Base-by-base conservation (phyloP, 2,888 invertebrate species). In the Tenthredo notha region DNA sequence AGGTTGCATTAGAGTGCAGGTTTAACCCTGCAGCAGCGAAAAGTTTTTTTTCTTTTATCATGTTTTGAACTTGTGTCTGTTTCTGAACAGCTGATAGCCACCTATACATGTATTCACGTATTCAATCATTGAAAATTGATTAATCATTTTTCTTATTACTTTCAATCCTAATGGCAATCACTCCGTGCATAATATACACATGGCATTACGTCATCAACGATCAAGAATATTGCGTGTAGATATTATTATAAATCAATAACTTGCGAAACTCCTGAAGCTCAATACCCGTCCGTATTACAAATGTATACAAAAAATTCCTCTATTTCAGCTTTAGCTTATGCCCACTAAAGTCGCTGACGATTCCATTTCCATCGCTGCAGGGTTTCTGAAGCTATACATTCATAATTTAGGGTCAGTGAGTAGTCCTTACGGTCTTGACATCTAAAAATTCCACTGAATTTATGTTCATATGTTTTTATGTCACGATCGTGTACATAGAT, bases 211-310 rank as follows among this genome's bases (percentile, higher is more conserved):
- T 33, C 15, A 33, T 33, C 6, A 15, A 33, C 29, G 33, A 33
- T 67, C 67, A 6, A 67, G 33, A 67, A 25, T 33, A 33, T 67
- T 67, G 33, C 67, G 67, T 18, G 18, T 67, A 61, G 18, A 18
- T 67, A 67, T 12, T 18, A 67, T 29, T 67, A 33, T 18, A 33
- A 67, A 67, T 67, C 67, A 33, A 67, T 67, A 67, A 33, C 67
- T 29, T 67, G 29, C 67, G 29, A 33, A 67, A 67, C 33, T 67
- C 1, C 18, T 18, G 33, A 15, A 33, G 67, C 67, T 10, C 10
- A 33, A 25, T 33, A 67, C 67, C 18, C 33, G 18, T 25, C 12
- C 67, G 18, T 67, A 67, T 67, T 33, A 6, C 67, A 67, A 25
- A 18, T 33, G 25, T 4, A 67, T n/a, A n/a, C n/a, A 0, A 33